These are phyloP conservation scores for Umimayanthus chanpuru DNA, from an alignment of 92 coral and sea anemone species.

Conservation along the genomic window DNA sequence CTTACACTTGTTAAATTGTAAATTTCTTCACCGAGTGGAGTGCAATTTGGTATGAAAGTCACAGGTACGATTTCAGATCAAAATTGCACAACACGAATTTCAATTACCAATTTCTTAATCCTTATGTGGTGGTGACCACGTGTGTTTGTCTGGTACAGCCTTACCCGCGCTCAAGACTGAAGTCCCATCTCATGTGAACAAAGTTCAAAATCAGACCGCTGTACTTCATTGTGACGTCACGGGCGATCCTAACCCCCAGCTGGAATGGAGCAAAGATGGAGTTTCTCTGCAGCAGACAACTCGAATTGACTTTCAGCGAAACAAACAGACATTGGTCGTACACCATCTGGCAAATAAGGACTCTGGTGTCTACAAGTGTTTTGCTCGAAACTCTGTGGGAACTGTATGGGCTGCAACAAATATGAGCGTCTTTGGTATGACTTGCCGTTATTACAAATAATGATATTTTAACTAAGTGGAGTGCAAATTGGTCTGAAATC, in stretches of 20 bases:
- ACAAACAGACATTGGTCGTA: conserved; percentile 47
- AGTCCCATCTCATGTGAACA: neutral
- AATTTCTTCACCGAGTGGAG: too few relatives aligned
- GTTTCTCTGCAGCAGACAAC: conserved; percentile 37
- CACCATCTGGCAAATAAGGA: conserved; percentile 35
- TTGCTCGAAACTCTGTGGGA: conserved; percentile 41
- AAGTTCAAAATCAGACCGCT: conserved; percentile 42
- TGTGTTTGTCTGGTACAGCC: neutral
- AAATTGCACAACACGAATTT: too few relatives aligned
- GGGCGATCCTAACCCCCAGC: conserved; percentile 64
- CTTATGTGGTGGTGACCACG: too few relatives aligned
- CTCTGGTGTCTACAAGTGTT: conserved; percentile 52
- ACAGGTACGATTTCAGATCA: too few relatives aligned
- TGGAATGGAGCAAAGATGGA: conserved; percentile 61
- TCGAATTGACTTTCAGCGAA: conserved; percentile 42
- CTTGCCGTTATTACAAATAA: neutral
- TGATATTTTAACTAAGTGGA: too few relatives aligned
- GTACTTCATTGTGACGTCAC: conserved; percentile 59
- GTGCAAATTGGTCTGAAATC: too few relatives aligned
- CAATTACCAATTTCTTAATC: neutral
- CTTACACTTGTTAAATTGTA: too few relatives aligned
- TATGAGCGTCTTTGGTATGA: conserved; percentile 50
- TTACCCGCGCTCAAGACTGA: neutral
- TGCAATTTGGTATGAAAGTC: too few relatives aligned
- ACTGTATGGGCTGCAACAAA: neutral